Conservation (phyloP, 2,797 vertebrate genomes). For the Gobionotothen gibberifrons region DNA sequence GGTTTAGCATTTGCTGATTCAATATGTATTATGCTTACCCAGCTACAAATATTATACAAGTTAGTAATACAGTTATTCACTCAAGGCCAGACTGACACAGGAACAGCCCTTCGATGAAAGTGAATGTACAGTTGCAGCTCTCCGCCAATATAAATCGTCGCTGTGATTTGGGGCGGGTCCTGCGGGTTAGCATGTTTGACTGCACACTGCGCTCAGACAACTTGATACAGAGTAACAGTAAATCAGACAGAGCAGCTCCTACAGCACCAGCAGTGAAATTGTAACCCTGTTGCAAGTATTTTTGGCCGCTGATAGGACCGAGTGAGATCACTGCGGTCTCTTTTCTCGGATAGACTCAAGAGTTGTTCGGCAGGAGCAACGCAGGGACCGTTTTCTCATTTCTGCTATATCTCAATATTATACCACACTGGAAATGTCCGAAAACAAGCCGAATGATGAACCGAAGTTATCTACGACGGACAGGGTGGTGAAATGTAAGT, state of each 20-base stretch:
- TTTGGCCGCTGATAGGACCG: conserved; percentile 81
- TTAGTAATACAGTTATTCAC: conserved; percentile 38
- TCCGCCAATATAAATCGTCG: conserved; percentile 63
- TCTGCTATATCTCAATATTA: conserved; percentile 71
- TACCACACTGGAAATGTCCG: conserved; percentile 95
- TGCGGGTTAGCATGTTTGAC: conserved; percentile 48
- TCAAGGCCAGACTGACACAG: conserved; percentile 43
- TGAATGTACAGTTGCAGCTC: conserved; percentile 12
- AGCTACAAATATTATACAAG: not conserved
- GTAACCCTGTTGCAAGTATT: conserved; percentile 84
- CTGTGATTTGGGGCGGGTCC: conserved; percentile 50
- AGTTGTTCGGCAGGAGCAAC: conserved; percentile 79
- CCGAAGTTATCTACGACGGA: conserved; percentile 98
- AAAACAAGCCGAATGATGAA: conserved; percentile 95
- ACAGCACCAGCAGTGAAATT: conserved; percentile 82
- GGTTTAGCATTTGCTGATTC: not conserved
- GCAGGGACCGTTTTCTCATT: conserved; percentile 74
- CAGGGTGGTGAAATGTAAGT: conserved; percentile 97
- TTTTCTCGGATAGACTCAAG: conserved; percentile 73
- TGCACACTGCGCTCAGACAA: conserved; percentile 72
- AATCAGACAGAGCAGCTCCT: conserved; percentile 82
- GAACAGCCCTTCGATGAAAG: conserved; percentile 47
- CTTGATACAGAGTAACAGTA: conserved; percentile 84
- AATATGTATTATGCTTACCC: too few relatives aligned
- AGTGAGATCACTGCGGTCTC: conserved; percentile 82